Conservation (phyloP, 2,888 invertebrate genomes). For the Polyommatus iphigenia region DNA sequence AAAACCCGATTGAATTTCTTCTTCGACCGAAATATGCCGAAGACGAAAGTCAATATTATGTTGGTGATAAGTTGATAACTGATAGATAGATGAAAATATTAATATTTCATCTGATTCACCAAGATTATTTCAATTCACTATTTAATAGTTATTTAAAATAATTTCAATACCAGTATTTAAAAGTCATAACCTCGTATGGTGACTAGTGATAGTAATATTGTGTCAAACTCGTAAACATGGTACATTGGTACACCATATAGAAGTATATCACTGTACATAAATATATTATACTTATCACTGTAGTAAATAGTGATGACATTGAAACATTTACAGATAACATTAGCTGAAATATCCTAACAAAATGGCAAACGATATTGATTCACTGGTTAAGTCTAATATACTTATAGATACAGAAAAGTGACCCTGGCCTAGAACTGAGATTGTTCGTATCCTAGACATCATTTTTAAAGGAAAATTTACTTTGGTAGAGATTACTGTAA, state of each 20-base stretch:
- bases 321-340: background rate
- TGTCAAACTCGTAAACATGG: no score
- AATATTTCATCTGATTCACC: no score
- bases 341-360: background rate
- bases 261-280: no score
- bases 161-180: no score
- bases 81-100: background rate
- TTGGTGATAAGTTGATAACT: no score
- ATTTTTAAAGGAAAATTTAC: background rate
- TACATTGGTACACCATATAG: no score
- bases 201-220: no score
- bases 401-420: background rate
- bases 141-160: no score
- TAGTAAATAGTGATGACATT: background rate
- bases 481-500: background rate
- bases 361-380: background rate
- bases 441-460: background rate
- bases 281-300: background rate
- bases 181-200: background rate
- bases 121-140: background rate
- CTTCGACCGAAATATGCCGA: background rate
- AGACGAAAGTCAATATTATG: no score
- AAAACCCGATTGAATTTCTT: background rate
- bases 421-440: background rate
- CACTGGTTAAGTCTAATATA: background rate